Base-by-base conservation (phyloP, 2,113 vertebrate genomes). In the Hyperoodon ampullatus region DNA sequence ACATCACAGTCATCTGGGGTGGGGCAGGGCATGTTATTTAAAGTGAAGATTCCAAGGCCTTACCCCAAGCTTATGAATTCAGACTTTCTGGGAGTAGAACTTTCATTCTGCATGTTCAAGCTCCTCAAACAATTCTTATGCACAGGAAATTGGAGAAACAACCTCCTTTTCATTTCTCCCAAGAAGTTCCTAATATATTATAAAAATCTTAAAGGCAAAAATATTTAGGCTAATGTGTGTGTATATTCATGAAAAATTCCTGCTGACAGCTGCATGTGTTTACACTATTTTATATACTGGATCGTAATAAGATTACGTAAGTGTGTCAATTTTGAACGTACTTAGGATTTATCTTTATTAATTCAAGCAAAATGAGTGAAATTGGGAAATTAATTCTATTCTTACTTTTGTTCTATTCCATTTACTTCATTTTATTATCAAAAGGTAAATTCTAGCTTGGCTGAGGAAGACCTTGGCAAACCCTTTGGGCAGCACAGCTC, bases 341-440 rank as follows among this genome's bases (percentile, higher is more conserved):
- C 30, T 95, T 0, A 63, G 28, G 97, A 68, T 97, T 97, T 92
- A 88, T 97, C 77, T 97, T 93, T 77, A 94, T 93, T 88, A 96
- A 94, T 85, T 14, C 61, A 81, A 94, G 74, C 21, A 95, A 94
- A 97, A 55, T 85, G 68, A 91, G 65, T 95, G 84, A 91, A 97
- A 91, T 96, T 91, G 82, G 68, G 42, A 97, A 92, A 86, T 78
- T 93, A 94, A 55, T 92, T 86, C 90, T 75, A 8, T 97, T 98
- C 60, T 30, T 93, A 95, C 66, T 96, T 96, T 83, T 94, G 39
- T 75, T 33, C 33, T 66, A 13, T 88, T 93, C 90, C 63, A 75
- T 61, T 61, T 93, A 93, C n/a, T 81, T 94, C 23, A 39, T 92
- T 33, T 96, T 75, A 35, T 96, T 92, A 94, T 84, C 94, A 90